Evolutionary conservation across 2,797 vertebrate species (phyloP).

Genomic region (Lepus oiostolus): DNA sequence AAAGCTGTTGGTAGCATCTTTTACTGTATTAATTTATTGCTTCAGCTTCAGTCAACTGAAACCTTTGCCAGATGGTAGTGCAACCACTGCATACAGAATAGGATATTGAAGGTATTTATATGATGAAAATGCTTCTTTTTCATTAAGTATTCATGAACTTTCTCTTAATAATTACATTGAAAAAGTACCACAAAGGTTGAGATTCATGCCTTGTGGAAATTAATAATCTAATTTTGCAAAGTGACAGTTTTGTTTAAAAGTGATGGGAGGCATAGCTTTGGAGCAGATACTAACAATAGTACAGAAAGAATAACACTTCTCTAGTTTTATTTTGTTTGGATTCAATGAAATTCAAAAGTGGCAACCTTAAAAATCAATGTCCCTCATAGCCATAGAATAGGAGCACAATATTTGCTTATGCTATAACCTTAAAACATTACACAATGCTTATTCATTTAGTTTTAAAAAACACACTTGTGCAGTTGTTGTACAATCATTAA

Average conservation of each 20-base stretch:
- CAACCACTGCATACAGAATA: slow-evolving; percentile 84
- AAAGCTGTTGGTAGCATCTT: slow-evolving; percentile 86
- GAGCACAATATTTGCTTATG: slow-evolving; percentile 28
- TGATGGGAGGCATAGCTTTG: slow-evolving; percentile 1
- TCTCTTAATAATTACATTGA: slow-evolving; percentile 74
- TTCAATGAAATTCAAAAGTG: slow-evolving; percentile 71
- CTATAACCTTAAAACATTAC: slow-evolving; percentile 10
- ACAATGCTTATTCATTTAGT: slow-evolving; percentile 60
- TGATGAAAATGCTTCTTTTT: slow-evolving; percentile 85
- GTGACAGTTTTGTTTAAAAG: slow-evolving; percentile 76
- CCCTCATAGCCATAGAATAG: slow-evolving; percentile 3
- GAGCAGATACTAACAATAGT: slow-evolving; percentile 57
- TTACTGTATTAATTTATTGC: slow-evolving; percentile 90
- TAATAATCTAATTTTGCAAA: slow-evolving; percentile 80
- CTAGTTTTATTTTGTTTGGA: slow-evolving; percentile 57
- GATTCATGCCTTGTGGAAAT: slow-evolving; percentile 77
- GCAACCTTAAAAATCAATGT: slow-evolving; percentile 45
- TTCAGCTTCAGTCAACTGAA: slow-evolving; percentile 89
- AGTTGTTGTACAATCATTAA: background rate
- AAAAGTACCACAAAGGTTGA: slow-evolving; percentile 75
- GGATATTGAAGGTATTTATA: slow-evolving; percentile 85
- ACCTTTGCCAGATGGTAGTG: slow-evolving; percentile 88
- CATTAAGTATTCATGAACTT: slow-evolving; percentile 86
- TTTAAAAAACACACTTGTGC: background rate
- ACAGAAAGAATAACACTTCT: slow-evolving; percentile 15